These are phyloP conservation scores for Drosophila baimaii DNA, from an alignment of 1,140 invertebrate species.

Conservation along the genomic window DNA sequence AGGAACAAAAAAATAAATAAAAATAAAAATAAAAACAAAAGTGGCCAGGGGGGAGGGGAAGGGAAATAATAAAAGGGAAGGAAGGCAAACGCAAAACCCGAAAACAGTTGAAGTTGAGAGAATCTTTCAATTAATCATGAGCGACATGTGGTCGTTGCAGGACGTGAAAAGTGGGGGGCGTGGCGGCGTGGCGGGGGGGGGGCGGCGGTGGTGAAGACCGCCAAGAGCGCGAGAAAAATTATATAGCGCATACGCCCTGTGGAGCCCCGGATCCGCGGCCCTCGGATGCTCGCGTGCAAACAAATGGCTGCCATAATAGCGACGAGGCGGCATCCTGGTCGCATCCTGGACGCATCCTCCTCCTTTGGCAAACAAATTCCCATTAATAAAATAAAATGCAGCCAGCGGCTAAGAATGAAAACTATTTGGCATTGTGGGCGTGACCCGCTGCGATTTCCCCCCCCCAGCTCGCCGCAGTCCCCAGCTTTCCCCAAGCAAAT, in stretches of 20 bases:
- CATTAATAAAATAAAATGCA: conserved; percentile 74
- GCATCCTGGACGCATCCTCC: conserved; percentile 49
- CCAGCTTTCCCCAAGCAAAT: background rate
- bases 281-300: conserved; percentile 54
- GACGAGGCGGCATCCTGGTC: conserved; percentile 49
- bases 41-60: too few species aligned
- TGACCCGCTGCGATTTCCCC: conserved; percentile 26
- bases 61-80: background rate
- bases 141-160: conserved; percentile 74
- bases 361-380: conserved; percentile 52
- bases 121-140: conserved; percentile 80
- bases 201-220: conserved; percentile 36
- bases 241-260: conserved; percentile 71
- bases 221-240: conserved; percentile 75
- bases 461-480: background rate
- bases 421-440: conserved; percentile 60
- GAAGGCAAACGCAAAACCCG: conserved; percentile 44
- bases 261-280: conserved; percentile 1
- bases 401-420: conserved; percentile 38
- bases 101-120: conserved; percentile 67
- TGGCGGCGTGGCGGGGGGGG: background rate
- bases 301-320: conserved; percentile 74
- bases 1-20: background rate
- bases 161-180: conserved; percentile 2
- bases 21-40: conserved; percentile 8